phyloP scores from a whole-genome alignment of 2,888 invertebrate species.

The Drymonia ruficornis region DNA sequence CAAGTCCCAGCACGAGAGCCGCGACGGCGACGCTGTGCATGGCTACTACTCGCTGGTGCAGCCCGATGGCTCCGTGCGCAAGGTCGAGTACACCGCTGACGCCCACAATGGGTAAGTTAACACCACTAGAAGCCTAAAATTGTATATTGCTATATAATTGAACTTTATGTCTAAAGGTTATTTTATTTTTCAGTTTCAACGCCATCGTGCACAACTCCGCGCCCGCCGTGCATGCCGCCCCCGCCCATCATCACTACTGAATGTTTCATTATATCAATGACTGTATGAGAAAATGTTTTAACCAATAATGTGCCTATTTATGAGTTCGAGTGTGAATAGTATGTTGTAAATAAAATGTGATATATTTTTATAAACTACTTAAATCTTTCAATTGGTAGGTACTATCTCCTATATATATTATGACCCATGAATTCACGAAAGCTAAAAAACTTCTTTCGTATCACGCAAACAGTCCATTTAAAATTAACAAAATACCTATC shows the following conservation, averaged over 20 bases:
- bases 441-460: too few species aligned
- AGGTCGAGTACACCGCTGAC: conserved; percentile 81
- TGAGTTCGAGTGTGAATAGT: conserved; percentile 7
- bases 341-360: background rate
- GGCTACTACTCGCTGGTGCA: conserved; percentile 85
- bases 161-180: background rate
- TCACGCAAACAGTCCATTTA: too few species aligned
- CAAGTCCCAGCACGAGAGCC: conserved; percentile 80
- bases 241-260: conserved; percentile 57
- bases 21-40: conserved; percentile 83
- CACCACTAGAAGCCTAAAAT: background rate
- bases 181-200: conserved; percentile 67
- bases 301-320: conserved; percentile 16
- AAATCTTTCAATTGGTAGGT: too few species aligned
- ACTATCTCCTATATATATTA: too few species aligned
- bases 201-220: conserved; percentile 77
- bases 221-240: conserved; percentile 62
- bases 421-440: too few species aligned
- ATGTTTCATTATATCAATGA: background rate
- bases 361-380: background rate
- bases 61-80: conserved; percentile 81
- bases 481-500: too few species aligned
- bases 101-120: conserved; percentile 74
- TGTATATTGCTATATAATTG: background rate
- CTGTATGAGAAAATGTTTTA: background rate